Evolutionary conservation across 2,113 vertebrate genomes (phyloP), one percentile per base, ranked within the genome.

Genomic region (Corythornis madagascariensis): DNA sequence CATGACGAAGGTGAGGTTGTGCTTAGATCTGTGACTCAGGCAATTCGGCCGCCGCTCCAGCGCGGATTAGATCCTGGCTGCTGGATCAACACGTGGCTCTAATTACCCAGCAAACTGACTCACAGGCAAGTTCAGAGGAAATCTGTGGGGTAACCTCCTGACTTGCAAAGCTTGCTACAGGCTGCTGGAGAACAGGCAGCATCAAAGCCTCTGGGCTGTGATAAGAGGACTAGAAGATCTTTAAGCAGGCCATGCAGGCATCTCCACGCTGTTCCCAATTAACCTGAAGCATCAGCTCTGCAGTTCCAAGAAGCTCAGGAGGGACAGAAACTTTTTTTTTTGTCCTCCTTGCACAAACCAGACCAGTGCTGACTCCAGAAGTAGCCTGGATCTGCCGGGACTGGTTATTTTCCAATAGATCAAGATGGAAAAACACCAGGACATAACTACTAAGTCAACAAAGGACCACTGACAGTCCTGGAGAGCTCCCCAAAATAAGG

Each of bases 1-100:
- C 89, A 63, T 93, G 96, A 97, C 57, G 28, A 21, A 88, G 85
- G 88, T 83, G 25, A 59, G 40, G 40, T 72, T 53, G 94, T 74
- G 92, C 85, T 95, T 88, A 13, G 81, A 52, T 33, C 91, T 52
- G n/a, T 97, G 96, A 97, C 96, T 97, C 96, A 96, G 16, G 13
- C 26, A 71, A 4, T 83, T 96, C 96, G 95, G 95, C 90, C 94
- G 96, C 15, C 78, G 94, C 90, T 77, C 87, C 48, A 48, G 67
- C 53, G 48, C 87, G 22, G 69, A 94, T 92, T 76, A 29, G 16
- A 50, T 29, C 88, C 91, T 67, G 93, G 89, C 74, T 96, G 93
- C 87, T 85, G 1, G 72, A 82, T 95, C 90, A 83, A 91, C 96
- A 95, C 90, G 78, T 94, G 95, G 70, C 91, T 97, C 91, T 65